These are phyloP conservation scores for Seriola dumerili DNA, from an alignment of 2,113 vertebrate genomes.

Conservation along the genomic window DNA sequence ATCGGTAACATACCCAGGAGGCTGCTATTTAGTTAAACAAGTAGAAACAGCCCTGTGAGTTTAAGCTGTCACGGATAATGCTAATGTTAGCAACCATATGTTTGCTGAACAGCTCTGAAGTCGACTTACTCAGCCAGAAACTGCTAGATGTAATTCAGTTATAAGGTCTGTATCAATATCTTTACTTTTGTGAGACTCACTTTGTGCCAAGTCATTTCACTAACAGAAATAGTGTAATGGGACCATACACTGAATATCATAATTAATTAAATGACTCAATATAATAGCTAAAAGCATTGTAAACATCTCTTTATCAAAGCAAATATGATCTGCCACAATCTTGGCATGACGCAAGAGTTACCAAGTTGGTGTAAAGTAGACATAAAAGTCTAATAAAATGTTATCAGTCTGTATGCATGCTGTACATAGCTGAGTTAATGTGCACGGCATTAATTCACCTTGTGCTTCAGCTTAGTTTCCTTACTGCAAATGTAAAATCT, in stretches of 20 bases:
- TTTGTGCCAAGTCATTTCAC: not conserved
- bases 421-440: not conserved
- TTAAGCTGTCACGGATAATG: conserved; percentile 23
- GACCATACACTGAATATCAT: not conserved
- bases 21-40: not conserved
- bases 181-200: not conserved
- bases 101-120: not conserved
- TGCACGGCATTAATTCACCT: not conserved
- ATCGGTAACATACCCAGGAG: not conserved
- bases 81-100: conserved; percentile 43
- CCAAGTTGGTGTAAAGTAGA: not conserved
- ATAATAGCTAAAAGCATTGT: not conserved
- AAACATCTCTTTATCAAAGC: not conserved
- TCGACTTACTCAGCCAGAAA: not conserved
- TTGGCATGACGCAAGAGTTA: not conserved
- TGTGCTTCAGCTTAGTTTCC: not conserved
- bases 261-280: not conserved
- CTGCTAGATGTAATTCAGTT: not conserved
- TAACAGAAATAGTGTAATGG: not conserved
- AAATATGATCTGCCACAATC: not conserved
- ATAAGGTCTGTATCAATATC: not conserved
- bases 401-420: too few species aligned
- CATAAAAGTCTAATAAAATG: not conserved
- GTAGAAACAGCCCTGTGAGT: not conserved
- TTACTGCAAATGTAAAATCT: not conserved